Conservation (phyloP, 1,140 invertebrate species). For the Orius insidiosus region DNA sequence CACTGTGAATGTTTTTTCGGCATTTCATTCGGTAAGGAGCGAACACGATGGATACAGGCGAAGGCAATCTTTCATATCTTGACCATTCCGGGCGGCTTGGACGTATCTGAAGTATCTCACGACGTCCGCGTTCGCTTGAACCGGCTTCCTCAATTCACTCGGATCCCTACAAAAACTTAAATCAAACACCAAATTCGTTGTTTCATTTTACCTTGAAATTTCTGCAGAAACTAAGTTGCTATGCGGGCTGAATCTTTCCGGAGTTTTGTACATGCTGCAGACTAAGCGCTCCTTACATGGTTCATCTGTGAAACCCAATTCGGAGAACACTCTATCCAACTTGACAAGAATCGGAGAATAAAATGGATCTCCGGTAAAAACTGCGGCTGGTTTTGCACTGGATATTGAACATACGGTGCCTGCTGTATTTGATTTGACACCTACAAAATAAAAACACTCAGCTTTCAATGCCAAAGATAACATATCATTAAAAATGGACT, state of each 20-base stretch:
- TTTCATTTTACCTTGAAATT: constrained; percentile 47
- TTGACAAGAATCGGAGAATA: constrained; percentile 65
- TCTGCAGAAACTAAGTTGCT: constrained; percentile 76
- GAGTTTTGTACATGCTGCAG: constrained; percentile 69
- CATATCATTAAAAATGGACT: no score
- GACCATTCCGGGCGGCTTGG: constrained; percentile 60
- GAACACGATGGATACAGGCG: constrained; percentile 47
- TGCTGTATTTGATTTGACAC: no score
- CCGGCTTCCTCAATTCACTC: constrained; percentile 46
- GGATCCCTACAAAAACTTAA: constrained; percentile 46
- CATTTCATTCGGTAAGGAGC: constrained; percentile 30
- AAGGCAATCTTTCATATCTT: constrained; percentile 57
- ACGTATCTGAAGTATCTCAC: constrained; percentile 60
- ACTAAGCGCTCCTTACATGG: constrained; percentile 61
- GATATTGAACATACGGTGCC: no score
- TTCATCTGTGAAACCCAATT: constrained; percentile 48
- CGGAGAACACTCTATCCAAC: constrained; percentile 62
- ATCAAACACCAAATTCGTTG: no score
- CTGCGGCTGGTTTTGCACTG: background rate
- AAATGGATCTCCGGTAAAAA: constrained; percentile 42
- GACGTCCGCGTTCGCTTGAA: constrained; percentile 44
- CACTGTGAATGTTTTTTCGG: background rate
- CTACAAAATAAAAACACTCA: no score
- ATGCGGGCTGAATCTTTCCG: constrained; percentile 67
- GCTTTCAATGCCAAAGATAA: no score